Percentiles rank a stretch among this genome's conserved stretches.
phyloP scores from a whole-genome alignment of 2,113 vertebrate species.

The zebrafish (Danio rerio) region DNA sequence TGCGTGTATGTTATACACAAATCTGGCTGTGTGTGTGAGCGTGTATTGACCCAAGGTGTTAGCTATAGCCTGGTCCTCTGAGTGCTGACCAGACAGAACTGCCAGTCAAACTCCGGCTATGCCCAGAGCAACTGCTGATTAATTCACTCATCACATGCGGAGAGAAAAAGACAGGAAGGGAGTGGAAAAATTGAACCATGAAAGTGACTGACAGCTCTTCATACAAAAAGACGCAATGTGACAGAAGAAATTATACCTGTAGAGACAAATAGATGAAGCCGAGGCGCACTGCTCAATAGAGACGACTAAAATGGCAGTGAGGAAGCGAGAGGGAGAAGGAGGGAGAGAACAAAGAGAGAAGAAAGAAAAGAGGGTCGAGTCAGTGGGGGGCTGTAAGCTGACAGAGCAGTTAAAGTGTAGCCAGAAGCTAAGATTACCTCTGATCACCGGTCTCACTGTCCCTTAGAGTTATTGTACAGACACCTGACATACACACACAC shows the following conservation, averaged over 20 bases:
- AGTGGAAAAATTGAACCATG: neutral
- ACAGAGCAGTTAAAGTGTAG: constrained; percentile 31
- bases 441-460: constrained; percentile 21
- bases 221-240: constrained; percentile 10
- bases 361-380: constrained; percentile 41
- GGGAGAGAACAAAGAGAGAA: constrained; percentile 66
- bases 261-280: constrained; percentile 13
- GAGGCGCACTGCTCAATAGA: neutral
- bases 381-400: constrained; percentile 57
- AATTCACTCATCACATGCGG: constrained; percentile 25
- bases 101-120: constrained; percentile 65
- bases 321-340: constrained; percentile 25
- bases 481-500: constrained; percentile 20
- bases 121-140: constrained; percentile 38
- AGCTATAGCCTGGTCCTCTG: constrained; percentile 48
- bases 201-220: constrained; percentile 11
- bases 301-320: constrained; percentile 36
- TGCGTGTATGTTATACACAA: constrained; percentile 10
- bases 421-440: constrained; percentile 31
- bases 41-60: constrained; percentile 63
- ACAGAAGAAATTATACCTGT: constrained; percentile 18
- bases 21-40: neutral
- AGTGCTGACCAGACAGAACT: constrained; percentile 75
- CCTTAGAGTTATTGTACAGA: constrained; percentile 8
- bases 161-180: neutral